phyloP scores from a whole-genome alignment of 2,797 vertebrate genomes.

The Kryptolebias ocellatus region DNA sequence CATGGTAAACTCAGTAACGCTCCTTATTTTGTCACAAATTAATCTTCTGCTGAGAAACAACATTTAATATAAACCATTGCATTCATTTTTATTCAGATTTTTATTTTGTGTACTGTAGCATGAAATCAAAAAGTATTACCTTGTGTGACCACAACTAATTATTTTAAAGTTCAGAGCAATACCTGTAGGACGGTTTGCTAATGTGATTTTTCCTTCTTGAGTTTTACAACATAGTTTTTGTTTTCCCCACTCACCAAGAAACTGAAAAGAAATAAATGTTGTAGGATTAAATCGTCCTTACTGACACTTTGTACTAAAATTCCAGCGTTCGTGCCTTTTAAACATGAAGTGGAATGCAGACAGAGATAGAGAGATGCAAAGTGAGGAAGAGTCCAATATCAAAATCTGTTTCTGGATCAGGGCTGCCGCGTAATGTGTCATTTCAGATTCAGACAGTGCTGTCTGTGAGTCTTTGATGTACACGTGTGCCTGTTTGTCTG shows the following conservation, averaged over 20 bases:
- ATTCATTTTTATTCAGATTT: no score
- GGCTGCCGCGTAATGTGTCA: slow-evolving; percentile 62
- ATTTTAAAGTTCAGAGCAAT: not conserved
- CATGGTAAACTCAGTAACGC: not conserved
- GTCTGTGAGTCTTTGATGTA: slow-evolving; percentile 53
- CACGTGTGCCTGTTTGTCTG: slow-evolving; percentile 44
- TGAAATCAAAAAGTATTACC: not conserved
- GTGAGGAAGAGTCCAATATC: slow-evolving; percentile 53
- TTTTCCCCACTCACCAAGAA: not conserved
- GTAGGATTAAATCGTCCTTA: slow-evolving; percentile 21
- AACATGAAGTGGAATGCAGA: slow-evolving; percentile 23
- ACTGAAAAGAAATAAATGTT: not conserved
- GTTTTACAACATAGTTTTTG: not conserved
- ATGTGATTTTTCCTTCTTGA: not conserved
- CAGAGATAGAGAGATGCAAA: slow-evolving; percentile 26
- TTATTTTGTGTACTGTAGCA: not conserved
- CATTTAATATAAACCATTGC: no score
- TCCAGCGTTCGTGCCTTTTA: slow-evolving; percentile 9
- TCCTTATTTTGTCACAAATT: not conserved
- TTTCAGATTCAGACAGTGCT: slow-evolving; percentile 58
- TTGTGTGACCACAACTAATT: no score
- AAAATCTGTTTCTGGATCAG: slow-evolving; percentile 65
- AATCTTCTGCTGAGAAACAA: not conserved
- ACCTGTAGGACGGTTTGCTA: not conserved
- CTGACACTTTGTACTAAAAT: slow-evolving; percentile 4